These are phyloP conservation scores for Malurus melanocephalus DNA, from an alignment of 2,113 vertebrate genomes.

Conservation along the genomic window DNA sequence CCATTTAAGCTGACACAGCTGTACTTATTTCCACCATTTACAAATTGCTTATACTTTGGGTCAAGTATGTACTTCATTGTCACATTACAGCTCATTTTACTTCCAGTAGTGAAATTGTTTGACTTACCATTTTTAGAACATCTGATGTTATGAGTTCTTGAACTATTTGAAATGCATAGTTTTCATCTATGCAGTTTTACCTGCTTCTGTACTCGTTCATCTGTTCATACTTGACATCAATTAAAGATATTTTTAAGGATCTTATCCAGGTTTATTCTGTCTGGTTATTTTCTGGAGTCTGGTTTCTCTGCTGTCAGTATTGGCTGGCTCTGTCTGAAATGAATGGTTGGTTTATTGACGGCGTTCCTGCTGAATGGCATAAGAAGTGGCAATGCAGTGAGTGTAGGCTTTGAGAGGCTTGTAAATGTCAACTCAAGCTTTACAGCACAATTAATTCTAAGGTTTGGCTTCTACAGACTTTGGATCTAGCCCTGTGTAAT, in stretches of 20 bases:
- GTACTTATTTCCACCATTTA: conserved; percentile 55
- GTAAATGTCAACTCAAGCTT: background rate
- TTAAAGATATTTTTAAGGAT: conserved; percentile 93
- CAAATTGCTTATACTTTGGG: conserved; percentile 54
- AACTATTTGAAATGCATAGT: conserved; percentile 85
- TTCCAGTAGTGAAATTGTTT: conserved; percentile 51
- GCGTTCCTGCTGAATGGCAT: background rate
- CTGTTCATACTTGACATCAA: conserved; percentile 86
- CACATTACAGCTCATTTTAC: conserved; percentile 52
- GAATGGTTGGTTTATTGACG: background rate
- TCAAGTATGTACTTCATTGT: conserved; percentile 61
- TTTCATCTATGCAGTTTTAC: conserved; percentile 89
- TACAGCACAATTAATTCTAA: background rate
- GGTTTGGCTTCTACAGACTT: background rate
- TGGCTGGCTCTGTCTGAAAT: background rate
- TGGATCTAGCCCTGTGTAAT: background rate
- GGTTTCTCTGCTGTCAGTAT: conserved; percentile 8
- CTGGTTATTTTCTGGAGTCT: conserved; percentile 72
- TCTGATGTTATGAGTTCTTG: conserved; percentile 73
- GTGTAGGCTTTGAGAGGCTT: background rate
- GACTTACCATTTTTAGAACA: conserved; percentile 61
- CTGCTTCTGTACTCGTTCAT: conserved; percentile 86
- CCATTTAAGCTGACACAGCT: conserved; percentile 67
- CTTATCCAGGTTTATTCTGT: conserved; percentile 66
- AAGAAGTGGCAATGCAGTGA: background rate